These are phyloP conservation scores for Zhuqinia jingwanae DNA, from an alignment of 2,888 invertebrate genomes.

Conservation along the genomic window DNA sequence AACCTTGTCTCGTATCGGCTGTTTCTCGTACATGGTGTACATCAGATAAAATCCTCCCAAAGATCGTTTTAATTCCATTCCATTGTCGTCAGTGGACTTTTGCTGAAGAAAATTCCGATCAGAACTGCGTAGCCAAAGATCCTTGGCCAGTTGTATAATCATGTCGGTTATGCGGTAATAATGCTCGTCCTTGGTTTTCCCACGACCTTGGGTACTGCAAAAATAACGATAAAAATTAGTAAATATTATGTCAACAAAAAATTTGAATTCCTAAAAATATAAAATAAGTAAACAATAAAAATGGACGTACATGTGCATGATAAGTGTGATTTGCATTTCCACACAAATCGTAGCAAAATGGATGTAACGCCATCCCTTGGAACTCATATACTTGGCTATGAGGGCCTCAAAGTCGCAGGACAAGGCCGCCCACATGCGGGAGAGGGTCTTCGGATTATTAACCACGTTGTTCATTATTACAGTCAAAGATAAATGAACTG, in stretches of 20 bases:
- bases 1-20: slow-evolving; percentile 58
- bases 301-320: slow-evolving; percentile 74
- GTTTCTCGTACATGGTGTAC: slow-evolving; percentile 73
- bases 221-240: background rate
- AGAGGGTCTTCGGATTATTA: slow-evolving; percentile 52
- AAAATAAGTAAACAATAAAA: too few relatives aligned
- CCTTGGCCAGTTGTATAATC: slow-evolving; percentile 66
- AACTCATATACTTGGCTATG: slow-evolving; percentile 51
- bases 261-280: too few relatives aligned
- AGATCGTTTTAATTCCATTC: slow-evolving; percentile 60
- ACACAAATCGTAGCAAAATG: slow-evolving; percentile 59
- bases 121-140: slow-evolving; percentile 56
- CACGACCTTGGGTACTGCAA: slow-evolving; percentile 71
- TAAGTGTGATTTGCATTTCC: slow-evolving; percentile 55
- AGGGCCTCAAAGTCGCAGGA: slow-evolving; percentile 69
- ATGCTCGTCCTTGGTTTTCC: slow-evolving; percentile 72
- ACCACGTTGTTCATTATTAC: slow-evolving; percentile 51
- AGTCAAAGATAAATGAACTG: too few relatives aligned
- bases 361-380: slow-evolving; percentile 34
- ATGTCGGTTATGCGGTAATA: slow-evolving; percentile 62
- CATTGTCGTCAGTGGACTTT: background rate
- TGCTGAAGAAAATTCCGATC: background rate
- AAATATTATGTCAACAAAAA: slow-evolving; percentile 27
- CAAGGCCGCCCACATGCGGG: slow-evolving; percentile 70
- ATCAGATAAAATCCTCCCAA: slow-evolving; percentile 73